These are phyloP conservation scores for Hirundichthys speculiger DNA, from an alignment of 2,113 vertebrate genomes.

Conservation along the genomic window DNA sequence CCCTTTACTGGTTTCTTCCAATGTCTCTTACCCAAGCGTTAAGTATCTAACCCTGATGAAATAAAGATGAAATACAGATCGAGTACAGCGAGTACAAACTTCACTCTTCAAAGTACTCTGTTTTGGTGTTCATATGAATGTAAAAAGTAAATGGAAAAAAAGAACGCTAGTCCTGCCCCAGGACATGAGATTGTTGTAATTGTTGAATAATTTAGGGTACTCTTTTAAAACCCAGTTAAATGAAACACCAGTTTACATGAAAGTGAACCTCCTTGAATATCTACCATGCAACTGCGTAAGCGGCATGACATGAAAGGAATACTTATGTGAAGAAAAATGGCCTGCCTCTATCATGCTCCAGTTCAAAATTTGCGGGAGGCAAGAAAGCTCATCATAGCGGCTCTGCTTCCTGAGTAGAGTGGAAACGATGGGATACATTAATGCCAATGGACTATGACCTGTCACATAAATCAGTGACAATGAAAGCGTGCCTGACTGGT, in stretches of 20 bases:
- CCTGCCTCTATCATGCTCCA: conserved; percentile 62
- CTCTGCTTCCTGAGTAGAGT: conserved; percentile 44
- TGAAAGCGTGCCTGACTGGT: conserved; percentile 61
- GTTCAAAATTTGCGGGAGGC: conserved; percentile 66
- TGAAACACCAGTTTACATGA: conserved; percentile 30
- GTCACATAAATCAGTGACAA: conserved; percentile 73
- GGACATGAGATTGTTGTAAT: conserved; percentile 15
- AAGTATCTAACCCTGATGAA: too few relatives aligned
- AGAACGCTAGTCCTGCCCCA: background rate
- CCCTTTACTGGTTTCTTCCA: too few relatives aligned
- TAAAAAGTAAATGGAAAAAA: too few relatives aligned
- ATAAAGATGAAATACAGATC: background rate
- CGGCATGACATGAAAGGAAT: conserved; percentile 58
- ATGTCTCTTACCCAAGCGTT: too few relatives aligned
- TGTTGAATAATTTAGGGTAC: background rate
- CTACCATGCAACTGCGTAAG: conserved; percentile 39
- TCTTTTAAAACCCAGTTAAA: conserved; percentile 19
- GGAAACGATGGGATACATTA: conserved; percentile 74
- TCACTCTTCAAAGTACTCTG: too few relatives aligned
- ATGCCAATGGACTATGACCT: conserved; percentile 66
- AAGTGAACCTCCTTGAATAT: conserved; percentile 44
- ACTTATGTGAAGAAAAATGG: conserved; percentile 60
- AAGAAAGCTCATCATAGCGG: conserved; percentile 51
- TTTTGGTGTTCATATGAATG: background rate
- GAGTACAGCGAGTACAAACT: too few relatives aligned